phyloP scores from a whole-genome alignment of 2,797 vertebrate species.

The Lacerta agilis region DNA sequence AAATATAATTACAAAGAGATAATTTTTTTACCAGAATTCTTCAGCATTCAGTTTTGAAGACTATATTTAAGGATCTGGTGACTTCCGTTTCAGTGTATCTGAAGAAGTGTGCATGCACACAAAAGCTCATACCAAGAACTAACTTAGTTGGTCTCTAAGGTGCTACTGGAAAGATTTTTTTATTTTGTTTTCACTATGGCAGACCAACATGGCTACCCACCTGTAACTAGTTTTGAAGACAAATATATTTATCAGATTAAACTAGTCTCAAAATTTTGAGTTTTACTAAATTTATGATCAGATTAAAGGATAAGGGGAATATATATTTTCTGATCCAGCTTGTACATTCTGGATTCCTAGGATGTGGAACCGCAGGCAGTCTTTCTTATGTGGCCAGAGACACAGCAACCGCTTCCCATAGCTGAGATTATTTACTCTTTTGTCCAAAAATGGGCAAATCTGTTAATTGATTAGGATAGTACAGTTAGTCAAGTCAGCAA shows the following conservation, averaged over 20 bases:
- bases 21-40: slow-evolving; percentile 45
- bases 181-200: too few species aligned
- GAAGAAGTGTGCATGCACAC: too few species aligned
- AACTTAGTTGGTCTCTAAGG: too few species aligned
- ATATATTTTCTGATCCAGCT: neutral
- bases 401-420: neutral
- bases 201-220: too few species aligned
- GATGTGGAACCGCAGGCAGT: neutral
- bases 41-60: slow-evolving; percentile 55
- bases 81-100: too few species aligned
- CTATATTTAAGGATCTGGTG: too few species aligned
- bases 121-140: too few species aligned
- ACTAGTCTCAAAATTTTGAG: neutral
- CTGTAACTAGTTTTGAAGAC: slow-evolving; percentile 41
- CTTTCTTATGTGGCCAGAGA: neutral
- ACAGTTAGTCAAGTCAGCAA: neutral
- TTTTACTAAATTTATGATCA: neutral
- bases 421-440: neutral
- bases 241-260: slow-evolving; percentile 63
- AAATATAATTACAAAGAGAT: slow-evolving; percentile 20
- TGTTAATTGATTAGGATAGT: neutral
- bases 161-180: too few species aligned
- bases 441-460: neutral
- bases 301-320: neutral
- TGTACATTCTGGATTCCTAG: neutral